Base-by-base conservation (phyloP, 2,888 invertebrate species). In the Plebejus anna region DNA sequence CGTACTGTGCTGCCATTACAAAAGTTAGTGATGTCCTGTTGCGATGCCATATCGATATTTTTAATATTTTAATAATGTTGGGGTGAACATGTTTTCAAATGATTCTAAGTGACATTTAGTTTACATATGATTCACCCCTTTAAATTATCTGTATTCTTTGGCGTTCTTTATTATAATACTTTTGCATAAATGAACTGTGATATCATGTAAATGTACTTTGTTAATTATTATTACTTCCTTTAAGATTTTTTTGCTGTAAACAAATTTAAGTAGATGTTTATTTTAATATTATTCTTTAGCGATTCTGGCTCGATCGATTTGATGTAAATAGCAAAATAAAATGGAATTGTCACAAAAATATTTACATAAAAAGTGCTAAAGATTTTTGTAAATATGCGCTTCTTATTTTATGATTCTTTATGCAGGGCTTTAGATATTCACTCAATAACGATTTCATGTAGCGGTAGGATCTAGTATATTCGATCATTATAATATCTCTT, bases 101-200 rank as follows among this genome's bases (percentile, higher is more conserved):
- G 1, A 66, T 32, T 13, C 13, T 28, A 61, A 59, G 6, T 59
- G 6, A 59, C 57, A 57, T 57, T 59, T 59, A 11, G 22, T 22
- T 22, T 22, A 22, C 22, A 22, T 22, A 22, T 22, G 22, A 22
- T 22, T 22, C 22, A 22, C 82, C 81, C 82, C 83, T 83, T 83
- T 81, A 80, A 82, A 81, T 83, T 83, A 84, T 78, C 47, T 22
- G 42, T 16, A 73, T 73, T 83, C 80, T 81, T 83, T 81, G 83
- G 82, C 81, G 80, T 81, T 83, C 80, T 81, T 80, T 81, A 82
- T 84, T 82, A 83, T 81, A 82, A 85, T 83, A 88, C 85, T 90
- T 88, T 94, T 93, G 92, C 93, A 92, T 94, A 94, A 93, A 93
- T 90, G 90, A 93, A 90, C 94, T 94, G 94, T 94, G 94, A 94